These are phyloP conservation scores for Holacanthella duospinosa DNA, from an alignment of 2,888 invertebrate species.

Conservation along the genomic window DNA sequence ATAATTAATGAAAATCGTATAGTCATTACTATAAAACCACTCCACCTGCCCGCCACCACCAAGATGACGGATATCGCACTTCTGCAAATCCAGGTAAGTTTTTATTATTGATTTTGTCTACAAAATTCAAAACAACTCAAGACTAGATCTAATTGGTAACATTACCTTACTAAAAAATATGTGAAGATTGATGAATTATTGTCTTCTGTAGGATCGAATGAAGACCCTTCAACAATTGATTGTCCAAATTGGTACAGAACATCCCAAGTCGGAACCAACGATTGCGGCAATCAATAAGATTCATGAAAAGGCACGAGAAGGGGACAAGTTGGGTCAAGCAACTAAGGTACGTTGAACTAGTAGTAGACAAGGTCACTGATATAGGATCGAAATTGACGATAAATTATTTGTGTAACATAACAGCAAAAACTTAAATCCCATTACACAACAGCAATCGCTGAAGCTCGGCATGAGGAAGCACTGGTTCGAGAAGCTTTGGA, in stretches of 20 bases:
- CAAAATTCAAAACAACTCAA: too few species aligned
- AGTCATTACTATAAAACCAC: too few species aligned
- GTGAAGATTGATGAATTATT: constrained; percentile 1
- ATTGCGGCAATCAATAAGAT: constrained; percentile 66
- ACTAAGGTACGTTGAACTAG: constrained; percentile 44
- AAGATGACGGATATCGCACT: constrained; percentile 18
- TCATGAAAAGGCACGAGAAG: constrained; percentile 52
- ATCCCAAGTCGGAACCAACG: constrained; percentile 67
- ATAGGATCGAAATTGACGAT: too few species aligned
- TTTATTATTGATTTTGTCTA: neutral
- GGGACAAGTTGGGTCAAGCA: constrained; percentile 45
- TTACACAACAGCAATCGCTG: constrained; percentile 66
- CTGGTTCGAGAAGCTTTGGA: constrained; percentile 67
- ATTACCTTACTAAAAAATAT: too few species aligned
- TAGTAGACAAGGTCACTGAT: neutral
- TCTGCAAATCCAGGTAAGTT: constrained; percentile 33
- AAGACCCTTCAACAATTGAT: constrained; percentile 64
- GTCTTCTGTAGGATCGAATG: constrained; percentile 62
- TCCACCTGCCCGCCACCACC: too few species aligned
- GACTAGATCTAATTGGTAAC: neutral
- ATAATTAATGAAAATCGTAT: too few species aligned
- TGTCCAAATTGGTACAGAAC: constrained; percentile 69
- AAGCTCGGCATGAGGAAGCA: constrained; percentile 75
- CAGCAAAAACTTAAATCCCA: constrained; percentile 66
- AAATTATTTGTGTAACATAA: constrained; percentile 41